Percentiles rank a stretch among this genome's conserved stretches.
Evolutionary conservation across 2,797 vertebrate genomes (phyloP).

Genomic region (Eutrigla gurnardus): DNA sequence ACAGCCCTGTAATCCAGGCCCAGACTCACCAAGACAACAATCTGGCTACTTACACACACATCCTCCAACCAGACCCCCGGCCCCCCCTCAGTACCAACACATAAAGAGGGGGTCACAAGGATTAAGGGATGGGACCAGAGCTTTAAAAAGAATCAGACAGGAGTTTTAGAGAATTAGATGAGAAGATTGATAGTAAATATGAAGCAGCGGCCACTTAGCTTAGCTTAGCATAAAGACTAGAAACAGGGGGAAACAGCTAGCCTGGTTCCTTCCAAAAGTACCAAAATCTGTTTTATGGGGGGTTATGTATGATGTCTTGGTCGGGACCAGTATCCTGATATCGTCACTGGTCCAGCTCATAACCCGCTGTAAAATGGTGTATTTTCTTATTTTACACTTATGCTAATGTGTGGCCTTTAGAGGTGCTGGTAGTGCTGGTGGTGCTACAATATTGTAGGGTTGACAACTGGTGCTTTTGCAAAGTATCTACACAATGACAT

Average conservation of each 20-base stretch:
- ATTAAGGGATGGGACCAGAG: conserved; percentile 42
- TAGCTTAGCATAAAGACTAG: conserved; percentile 4
- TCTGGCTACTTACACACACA: conserved; percentile 52
- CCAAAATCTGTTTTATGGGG: background rate
- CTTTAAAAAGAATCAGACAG: conserved; percentile 34
- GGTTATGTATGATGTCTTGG: background rate
- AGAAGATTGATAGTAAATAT: background rate
- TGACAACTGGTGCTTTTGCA: background rate
- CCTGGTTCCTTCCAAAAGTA: background rate
- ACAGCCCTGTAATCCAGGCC: conserved; percentile 67
- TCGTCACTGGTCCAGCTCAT: background rate
- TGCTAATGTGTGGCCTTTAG: background rate
- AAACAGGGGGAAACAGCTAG: background rate
- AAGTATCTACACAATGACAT: background rate
- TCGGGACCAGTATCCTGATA: background rate
- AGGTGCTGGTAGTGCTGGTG: background rate
- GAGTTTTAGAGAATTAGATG: background rate
- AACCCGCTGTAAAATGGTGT: rapidly evolving
- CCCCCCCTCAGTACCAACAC: conserved; percentile 11
- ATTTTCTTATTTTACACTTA: background rate
- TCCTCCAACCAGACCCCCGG: conserved; percentile 18
- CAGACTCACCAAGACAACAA: conserved; percentile 60
- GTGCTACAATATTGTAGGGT: background rate
- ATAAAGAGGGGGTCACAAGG: conserved; percentile 21
- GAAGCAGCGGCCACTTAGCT: background rate